Percentiles rank a stretch among this genome's conserved stretches.
Conservation (phyloP, 1,140 invertebrate genomes). For the Cotesia chilonis region DNA sequence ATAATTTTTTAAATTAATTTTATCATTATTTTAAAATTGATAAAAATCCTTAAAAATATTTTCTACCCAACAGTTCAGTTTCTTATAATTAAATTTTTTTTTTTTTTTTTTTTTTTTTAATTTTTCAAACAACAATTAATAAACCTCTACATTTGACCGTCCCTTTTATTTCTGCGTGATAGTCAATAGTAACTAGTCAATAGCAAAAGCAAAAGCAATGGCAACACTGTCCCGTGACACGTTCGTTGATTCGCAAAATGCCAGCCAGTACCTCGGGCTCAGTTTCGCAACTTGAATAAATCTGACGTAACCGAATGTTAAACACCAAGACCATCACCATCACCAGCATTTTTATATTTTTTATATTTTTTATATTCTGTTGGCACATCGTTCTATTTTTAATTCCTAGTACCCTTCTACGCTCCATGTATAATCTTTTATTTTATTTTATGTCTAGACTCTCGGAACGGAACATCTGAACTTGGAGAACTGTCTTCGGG, state of each 20-base stretch:
- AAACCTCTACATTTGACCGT: background rate
- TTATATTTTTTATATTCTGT: background rate
- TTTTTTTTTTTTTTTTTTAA: no score
- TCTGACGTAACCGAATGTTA: slow-evolving; percentile 17
- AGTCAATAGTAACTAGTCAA: background rate
- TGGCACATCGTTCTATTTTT: slow-evolving; percentile 4
- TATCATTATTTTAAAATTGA: no score
- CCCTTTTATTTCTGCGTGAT: background rate
- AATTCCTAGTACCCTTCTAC: background rate
- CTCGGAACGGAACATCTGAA: slow-evolving; percentile 60
- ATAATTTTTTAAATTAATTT: no score
- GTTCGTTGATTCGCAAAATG: slow-evolving; percentile 11
- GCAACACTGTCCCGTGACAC: background rate
- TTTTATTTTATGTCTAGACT: slow-evolving; percentile 48
- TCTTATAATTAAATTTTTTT: no score
- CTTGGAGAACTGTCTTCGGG: slow-evolving; percentile 56
- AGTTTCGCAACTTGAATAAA: slow-evolving; percentile 17
- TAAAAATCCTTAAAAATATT: no score
- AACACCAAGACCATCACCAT: background rate
- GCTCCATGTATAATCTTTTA: background rate
- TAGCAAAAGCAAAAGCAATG: no score
- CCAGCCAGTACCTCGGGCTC: slow-evolving; percentile 8
- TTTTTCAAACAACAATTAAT: no score
- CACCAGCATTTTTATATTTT: background rate
- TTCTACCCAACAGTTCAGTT: no score